Evolutionary conservation across 2,113 vertebrate species (phyloP).

Genomic region (Sinocyclocheilus grahami): DNA sequence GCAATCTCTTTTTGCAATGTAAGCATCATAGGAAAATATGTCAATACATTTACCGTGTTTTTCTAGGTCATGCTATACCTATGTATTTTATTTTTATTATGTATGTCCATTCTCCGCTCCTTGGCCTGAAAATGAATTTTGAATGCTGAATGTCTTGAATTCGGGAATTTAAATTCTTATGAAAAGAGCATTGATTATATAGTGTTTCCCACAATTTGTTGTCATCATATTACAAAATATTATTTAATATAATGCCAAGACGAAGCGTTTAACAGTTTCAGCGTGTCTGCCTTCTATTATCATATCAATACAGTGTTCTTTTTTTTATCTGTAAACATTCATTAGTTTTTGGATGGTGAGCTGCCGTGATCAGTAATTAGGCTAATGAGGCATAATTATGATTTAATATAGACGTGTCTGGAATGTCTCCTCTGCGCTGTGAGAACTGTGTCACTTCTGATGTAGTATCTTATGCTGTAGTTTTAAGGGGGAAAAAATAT

Average conservation of each 20-base stretch:
- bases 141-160: no score
- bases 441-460: background rate
- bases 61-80: no score
- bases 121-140: no score
- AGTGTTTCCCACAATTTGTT: background rate
- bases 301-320: background rate
- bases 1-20: no score
- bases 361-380: constrained; percentile 36
- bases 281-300: constrained; percentile 12
- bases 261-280: background rate
- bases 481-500: background rate
- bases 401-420: constrained; percentile 35
- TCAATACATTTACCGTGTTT: no score
- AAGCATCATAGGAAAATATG: no score
- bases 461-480: background rate
- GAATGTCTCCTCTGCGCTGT: background rate
- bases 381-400: constrained; percentile 43
- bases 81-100: no score
- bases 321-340: constrained; percentile 30
- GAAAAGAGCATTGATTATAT: background rate
- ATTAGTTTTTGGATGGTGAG: constrained; percentile 23
- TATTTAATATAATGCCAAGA: background rate
- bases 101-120: no score
- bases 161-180: background rate
- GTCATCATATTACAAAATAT: background rate